Evolutionary conservation across 2,888 invertebrate species (phyloP), one percentile per base, ranked within the genome.

Genomic region (Heliconius charithonia): DNA sequence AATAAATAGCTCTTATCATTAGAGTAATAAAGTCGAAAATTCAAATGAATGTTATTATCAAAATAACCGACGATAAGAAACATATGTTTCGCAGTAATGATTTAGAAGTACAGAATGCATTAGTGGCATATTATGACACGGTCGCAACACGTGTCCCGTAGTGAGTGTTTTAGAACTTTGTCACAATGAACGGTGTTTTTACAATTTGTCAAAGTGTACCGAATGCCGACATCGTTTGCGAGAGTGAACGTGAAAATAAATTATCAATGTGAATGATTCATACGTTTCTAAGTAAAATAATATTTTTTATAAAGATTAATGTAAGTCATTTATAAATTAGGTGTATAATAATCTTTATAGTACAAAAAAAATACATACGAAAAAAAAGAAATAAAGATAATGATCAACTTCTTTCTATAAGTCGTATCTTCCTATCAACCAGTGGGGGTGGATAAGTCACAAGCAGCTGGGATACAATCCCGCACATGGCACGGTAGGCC

Each of bases 41-140:
- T 16, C 32, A 10, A 45, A 29, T 19, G 4, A 16, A 29, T 56
- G 37, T n/a, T 41, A 62, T 72, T 78, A 32, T 1, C 10, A 65
- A 51, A 19, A 2, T 25, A 76, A 62, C 13, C 16, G 9, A 56
- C 65, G 77, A 82, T 74, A 78, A 65, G 63, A 65, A 81, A 82
- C 81, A 81, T 79, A 71, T 80, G 82, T 80, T 81, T 77, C 78
- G 81, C 75, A 79, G 80, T 72, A 82, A 81, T 83, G 83, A 83
- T 83, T 83, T 82, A 82, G 79, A 71, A 76, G 72, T 74, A 76
- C 73, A 63, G 79, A 81, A 70, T 79, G 83, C 81, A 72, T 79
- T 76, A 65, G 80, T 83, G 83, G 82, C 83, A 81, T 81, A 81
- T 82, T 83, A 79, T 83, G 83, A 83, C 83, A 81, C 59, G 70